A percentile compares a stretch with the other conserved stretches of the same genome.
Evolutionary conservation across 2,113 vertebrate species (phyloP).

Genomic region (Scolopax mira): DNA sequence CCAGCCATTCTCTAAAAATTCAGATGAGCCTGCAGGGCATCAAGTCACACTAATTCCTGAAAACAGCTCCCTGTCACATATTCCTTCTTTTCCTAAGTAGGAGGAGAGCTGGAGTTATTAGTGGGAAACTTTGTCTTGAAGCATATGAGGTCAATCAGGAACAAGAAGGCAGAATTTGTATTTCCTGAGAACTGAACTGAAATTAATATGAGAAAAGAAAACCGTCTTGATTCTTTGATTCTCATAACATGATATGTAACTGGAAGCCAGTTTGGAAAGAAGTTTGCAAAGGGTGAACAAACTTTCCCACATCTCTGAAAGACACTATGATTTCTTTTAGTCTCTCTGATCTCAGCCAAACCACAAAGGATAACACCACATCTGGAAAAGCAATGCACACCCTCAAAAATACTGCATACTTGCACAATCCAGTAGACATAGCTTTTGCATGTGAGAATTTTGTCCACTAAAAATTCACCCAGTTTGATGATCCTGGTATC

Average conservation of each 20-base stretch:
- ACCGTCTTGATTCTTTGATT: not conserved
- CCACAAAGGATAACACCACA: constrained; percentile 41
- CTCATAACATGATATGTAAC: not conserved
- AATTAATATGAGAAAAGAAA: not conserved
- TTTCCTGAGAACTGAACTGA: not conserved
- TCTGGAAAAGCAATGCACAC: constrained; percentile 45
- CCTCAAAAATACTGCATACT: not conserved
- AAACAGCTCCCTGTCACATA: not conserved
- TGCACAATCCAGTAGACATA: not conserved
- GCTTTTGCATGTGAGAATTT: constrained; percentile 7
- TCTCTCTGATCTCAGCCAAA: constrained; percentile 40
- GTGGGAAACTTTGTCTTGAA: not conserved
- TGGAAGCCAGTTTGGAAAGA: not conserved
- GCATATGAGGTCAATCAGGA: not conserved
- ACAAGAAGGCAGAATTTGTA: not conserved
- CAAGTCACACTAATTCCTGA: not conserved
- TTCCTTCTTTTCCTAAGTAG: not conserved
- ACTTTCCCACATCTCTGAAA: constrained; percentile 47
- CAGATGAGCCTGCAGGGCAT: not conserved
- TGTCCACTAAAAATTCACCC: not conserved
- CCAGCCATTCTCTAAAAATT: not conserved
- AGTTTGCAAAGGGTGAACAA: not conserved
- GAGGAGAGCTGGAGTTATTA: not conserved
- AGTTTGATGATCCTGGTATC: not conserved
- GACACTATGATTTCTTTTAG: not conserved